Evolutionary conservation across 2,113 vertebrate species (phyloP), one percentile per base, ranked within the genome.

Genomic region (Puntigrus tetrazona): DNA sequence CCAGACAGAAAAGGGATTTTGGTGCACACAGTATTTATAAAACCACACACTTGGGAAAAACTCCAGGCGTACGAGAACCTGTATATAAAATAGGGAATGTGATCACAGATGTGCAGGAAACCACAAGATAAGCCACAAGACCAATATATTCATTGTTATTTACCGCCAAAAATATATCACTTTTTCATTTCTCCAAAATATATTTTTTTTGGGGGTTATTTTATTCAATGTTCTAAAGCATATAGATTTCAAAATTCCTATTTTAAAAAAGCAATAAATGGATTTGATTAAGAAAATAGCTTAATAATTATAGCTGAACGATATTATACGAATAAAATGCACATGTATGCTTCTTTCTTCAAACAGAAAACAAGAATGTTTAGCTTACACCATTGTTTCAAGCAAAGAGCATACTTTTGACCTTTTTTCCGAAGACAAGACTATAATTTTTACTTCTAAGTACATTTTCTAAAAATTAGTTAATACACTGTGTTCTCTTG

Each of bases 401-500:
- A n/a, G n/a, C n/a, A n/a, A n/a, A n/a, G n/a, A n/a, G n/a, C n/a
- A n/a, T n/a, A n/a, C n/a, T n/a, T n/a, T n/a, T n/a, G n/a, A n/a
- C n/a, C n/a, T n/a, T n/a, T n/a, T n/a, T n/a, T n/a, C n/a, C n/a
- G n/a, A n/a, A n/a, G n/a, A n/a, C n/a, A n/a, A n/a, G n/a, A n/a
- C n/a, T n/a, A n/a, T n/a, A n/a, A n/a, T n/a, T n/a, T n/a, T n/a
- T n/a, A n/a, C n/a, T n/a, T n/a, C n/a, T n/a, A n/a, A n/a, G n/a
- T n/a, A n/a, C n/a, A n/a, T n/a, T n/a, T n/a, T n/a, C n/a, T n/a
- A n/a, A n/a, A n/a, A n/a, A n/a, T n/a, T n/a, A n/a, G n/a, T n/a
- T n/a, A n/a, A n/a, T n/a, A 41, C 31, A 74, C 34, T 41, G 47
- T 83, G n/a, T 74, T 38, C 73, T 76, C 13, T 2, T 74, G 29